A percentile compares a stretch with the other conserved stretches of the same genome.
phyloP scores from a whole-genome alignment of 2,888 invertebrate genomes.

The Glaucopsyche alexis region DNA sequence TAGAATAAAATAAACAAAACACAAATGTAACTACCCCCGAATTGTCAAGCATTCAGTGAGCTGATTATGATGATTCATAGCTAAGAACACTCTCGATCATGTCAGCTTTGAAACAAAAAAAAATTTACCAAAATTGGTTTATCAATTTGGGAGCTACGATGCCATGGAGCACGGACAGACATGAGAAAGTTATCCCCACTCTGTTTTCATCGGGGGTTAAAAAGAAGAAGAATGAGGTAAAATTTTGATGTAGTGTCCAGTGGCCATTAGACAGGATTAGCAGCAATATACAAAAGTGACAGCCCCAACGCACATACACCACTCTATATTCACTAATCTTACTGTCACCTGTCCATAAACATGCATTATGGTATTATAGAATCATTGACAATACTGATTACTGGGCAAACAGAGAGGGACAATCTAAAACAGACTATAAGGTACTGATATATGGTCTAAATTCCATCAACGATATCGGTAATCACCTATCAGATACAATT shows the following conservation, averaged over 20 bases:
- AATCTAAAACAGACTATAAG: slow-evolving; percentile 20
- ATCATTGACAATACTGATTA: slow-evolving; percentile 28
- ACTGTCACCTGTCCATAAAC: slow-evolving; percentile 44
- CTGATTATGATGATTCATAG: too few species aligned
- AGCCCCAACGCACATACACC: slow-evolving; percentile 41
- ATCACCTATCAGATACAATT: slow-evolving; percentile 44
- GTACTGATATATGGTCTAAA: background rate
- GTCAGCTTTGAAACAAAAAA: too few species aligned
- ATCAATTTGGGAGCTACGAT: too few species aligned
- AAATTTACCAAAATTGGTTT: too few species aligned
- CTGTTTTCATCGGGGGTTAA: too few species aligned
- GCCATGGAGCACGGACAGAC: too few species aligned
- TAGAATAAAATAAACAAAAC: too few species aligned
- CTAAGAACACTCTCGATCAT: too few species aligned
- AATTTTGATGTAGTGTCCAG: background rate
- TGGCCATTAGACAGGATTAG: slow-evolving; percentile 29
- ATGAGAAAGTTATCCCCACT: too few species aligned
- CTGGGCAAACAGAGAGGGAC: background rate
- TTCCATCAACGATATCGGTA: background rate
- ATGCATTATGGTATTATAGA: slow-evolving; percentile 33
- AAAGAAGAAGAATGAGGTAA: background rate
- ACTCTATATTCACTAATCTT: slow-evolving; percentile 43
- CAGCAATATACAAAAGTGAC: slow-evolving; percentile 33
- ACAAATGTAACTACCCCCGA: too few species aligned
- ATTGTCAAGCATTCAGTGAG: too few species aligned